Base-by-base conservation (phyloP, 2,888 invertebrate genomes). In the Cistogaster globosa region DNA sequence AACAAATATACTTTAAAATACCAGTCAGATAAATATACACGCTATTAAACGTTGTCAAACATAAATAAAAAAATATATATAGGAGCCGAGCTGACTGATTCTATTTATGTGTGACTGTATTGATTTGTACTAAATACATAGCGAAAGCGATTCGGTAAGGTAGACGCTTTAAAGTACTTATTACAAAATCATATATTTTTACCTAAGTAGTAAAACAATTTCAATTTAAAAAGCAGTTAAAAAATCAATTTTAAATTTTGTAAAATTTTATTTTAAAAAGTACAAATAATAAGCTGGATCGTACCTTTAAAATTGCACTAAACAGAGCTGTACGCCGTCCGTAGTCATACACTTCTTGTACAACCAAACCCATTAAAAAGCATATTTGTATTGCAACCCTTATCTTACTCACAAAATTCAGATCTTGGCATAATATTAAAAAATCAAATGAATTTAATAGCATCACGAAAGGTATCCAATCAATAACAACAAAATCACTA, bases 1-100 rank as follows among this genome's bases (percentile, higher is more conserved):
- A 65, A 48, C 76, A 76, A 76, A 67, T 68, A 67, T 77, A 67
- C 68, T 67, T 76, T 71, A 65, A 77, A 82, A 83, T n/a, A n/a
- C n/a, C n/a, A n/a, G n/a, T n/a, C n/a, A n/a, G n/a, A n/a, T n/a
- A n/a, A n/a, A n/a, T n/a, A n/a, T n/a, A n/a, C n/a, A n/a, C n/a
- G n/a, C n/a, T n/a, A n/a, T n/a, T n/a, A n/a, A n/a, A n/a, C n/a
- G n/a, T n/a, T n/a, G n/a, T n/a, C n/a, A n/a, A n/a, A n/a, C n/a
- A n/a, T n/a, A n/a, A n/a, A n/a, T n/a, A n/a, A n/a, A n/a, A n/a
- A n/a, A n/a, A n/a, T n/a, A n/a, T n/a, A n/a, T n/a, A n/a, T n/a
- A n/a, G n/a, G n/a, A n/a, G n/a, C n/a, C n/a, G n/a, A n/a, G n/a
- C n/a, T n/a, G n/a, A n/a, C n/a, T n/a, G n/a, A n/a, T n/a, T n/a